phyloP scores from a whole-genome alignment of 2,113 vertebrate species.

The Alaudala cheleensis region DNA sequence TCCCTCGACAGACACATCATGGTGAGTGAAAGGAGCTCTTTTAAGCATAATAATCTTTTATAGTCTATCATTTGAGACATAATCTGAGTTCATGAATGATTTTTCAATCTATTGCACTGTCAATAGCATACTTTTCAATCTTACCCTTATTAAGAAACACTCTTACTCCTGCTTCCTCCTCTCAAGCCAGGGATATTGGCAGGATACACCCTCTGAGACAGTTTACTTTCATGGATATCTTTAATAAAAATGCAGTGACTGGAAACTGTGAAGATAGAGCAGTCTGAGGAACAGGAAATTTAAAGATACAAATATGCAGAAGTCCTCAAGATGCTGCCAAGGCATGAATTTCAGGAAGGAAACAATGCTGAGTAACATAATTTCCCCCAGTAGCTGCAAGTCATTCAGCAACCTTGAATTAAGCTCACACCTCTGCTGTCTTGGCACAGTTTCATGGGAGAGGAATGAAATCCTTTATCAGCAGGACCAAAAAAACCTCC shows the following conservation, averaged over 20 bases:
- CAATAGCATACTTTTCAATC: neutral
- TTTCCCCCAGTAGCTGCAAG: slow-evolving; percentile 11
- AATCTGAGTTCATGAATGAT: neutral
- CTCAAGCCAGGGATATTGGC: slow-evolving; percentile 5
- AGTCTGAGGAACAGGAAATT: neutral
- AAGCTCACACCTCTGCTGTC: neutral
- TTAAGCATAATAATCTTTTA: neutral
- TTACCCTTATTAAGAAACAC: neutral
- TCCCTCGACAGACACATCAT: neutral
- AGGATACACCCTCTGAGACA: slow-evolving; percentile 18
- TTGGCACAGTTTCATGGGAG: neutral
- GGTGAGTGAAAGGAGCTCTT: neutral
- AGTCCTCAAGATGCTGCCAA: neutral
- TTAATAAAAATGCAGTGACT: slow-evolving; percentile 19
- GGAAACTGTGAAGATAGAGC: neutral
- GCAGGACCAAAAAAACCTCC: neutral
- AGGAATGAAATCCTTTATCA: slow-evolving; percentile 5
- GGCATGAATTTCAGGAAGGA: slow-evolving; percentile 16
- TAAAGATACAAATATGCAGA: neutral
- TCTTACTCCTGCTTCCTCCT: neutral
- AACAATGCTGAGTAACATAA: slow-evolving; percentile 19
- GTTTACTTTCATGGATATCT: slow-evolving; percentile 38
- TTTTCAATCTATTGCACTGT: neutral
- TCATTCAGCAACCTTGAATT: slow-evolving; percentile 28
- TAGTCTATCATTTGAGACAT: neutral